Conservation (phyloP, 1,140 invertebrate species). For the Drosophila kohkoa region DNA sequence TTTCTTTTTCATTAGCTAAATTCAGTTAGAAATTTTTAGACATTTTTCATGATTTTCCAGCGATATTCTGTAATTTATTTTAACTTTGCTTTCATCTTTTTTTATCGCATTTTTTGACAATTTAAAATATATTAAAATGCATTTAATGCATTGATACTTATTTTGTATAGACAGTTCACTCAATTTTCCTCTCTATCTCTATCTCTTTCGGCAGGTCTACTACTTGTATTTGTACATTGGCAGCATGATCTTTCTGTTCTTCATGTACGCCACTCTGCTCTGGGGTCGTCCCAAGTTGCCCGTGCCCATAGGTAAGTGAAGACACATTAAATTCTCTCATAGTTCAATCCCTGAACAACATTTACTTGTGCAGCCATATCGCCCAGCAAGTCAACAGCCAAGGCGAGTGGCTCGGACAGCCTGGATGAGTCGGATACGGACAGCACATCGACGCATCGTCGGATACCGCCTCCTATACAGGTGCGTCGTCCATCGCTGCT, state of each 20-base stretch:
- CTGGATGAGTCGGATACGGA: constrained; percentile 87
- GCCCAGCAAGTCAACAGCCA: constrained; percentile 68
- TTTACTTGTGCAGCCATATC: constrained; percentile 49
- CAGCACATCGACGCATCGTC: constrained; percentile 85
- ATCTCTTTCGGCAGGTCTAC: constrained; percentile 88
- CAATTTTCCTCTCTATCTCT: no score
- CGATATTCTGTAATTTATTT: no score
- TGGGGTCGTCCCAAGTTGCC: constrained; percentile 86
- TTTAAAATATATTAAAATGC: no score
- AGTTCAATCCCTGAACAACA: no score
- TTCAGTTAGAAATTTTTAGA: no score
- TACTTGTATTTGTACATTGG: constrained; percentile 96
- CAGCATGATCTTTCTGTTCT: constrained; percentile 94
- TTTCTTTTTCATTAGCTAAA: no score
- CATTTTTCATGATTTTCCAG: no score
- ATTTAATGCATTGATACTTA: no score
- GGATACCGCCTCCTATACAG: constrained; percentile 71
- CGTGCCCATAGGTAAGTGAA: constrained; percentile 65
- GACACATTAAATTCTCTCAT: neutral
- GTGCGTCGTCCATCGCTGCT: constrained; percentile 85
- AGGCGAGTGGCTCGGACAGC: constrained; percentile 75
- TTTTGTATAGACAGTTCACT: no score
- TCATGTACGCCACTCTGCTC: constrained; percentile 92
- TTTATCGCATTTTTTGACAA: no score
- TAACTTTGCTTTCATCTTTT: no score